A percentile compares a stretch with the other conserved stretches of the same genome.
phyloP scores from a whole-genome alignment of 2,113 vertebrate genomes.

The Pholis gunnellus region DNA sequence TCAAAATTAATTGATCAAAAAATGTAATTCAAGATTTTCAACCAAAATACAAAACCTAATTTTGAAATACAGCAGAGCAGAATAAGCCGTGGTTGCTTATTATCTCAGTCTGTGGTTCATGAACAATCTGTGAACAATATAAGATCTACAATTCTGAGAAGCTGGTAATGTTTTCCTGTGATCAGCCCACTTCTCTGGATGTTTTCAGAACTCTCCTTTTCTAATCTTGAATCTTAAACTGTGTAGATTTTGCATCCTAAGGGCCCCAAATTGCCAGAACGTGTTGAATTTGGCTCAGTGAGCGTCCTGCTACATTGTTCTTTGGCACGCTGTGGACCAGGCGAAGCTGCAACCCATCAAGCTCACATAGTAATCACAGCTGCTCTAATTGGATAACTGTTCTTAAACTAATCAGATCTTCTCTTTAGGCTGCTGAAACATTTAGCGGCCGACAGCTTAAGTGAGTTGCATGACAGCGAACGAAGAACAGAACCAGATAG shows the following conservation, averaged over 20 bases:
- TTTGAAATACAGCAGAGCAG: background rate
- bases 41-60: background rate
- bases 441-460: constrained; percentile 26
- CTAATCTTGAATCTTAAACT: background rate
- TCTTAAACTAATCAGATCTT: background rate
- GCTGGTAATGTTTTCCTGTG: background rate
- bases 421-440: background rate
- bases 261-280: background rate
- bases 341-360: constrained; percentile 31
- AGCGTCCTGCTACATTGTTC: background rate
- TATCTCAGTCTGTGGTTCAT: background rate
- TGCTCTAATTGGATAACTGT: constrained; percentile 14
- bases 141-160: background rate
- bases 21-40: background rate
- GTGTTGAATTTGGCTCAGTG: background rate
- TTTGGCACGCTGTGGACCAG: background rate
- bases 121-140: background rate
- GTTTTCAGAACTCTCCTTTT: background rate
- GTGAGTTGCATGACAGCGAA: background rate
- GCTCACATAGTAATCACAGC: constrained; percentile 17
- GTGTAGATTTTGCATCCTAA: background rate
- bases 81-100: background rate
- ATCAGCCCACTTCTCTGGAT: background rate
- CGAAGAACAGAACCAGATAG: constrained; percentile 39
- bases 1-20: background rate